Percentiles rank a stretch among this genome's conserved stretches.
These are phyloP conservation scores for Vicugna pacos DNA, from an alignment of 2,113 vertebrate species.

Conservation along the genomic window DNA sequence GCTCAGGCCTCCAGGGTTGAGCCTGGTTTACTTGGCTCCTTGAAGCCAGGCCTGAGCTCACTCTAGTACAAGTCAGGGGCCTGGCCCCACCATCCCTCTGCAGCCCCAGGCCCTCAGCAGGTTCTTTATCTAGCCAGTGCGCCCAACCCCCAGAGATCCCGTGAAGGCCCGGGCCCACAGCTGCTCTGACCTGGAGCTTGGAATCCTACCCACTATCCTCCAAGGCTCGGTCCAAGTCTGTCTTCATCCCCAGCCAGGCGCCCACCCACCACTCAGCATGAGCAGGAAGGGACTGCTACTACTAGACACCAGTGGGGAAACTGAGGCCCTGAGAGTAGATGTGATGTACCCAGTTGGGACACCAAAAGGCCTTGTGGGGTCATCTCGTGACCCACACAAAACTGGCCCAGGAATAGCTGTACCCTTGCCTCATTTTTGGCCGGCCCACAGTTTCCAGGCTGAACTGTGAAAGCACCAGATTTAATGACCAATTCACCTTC, in stretches of 20 bases:
- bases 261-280: background rate
- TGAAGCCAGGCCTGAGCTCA: background rate
- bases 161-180: background rate
- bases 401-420: background rate
- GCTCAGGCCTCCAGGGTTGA: background rate
- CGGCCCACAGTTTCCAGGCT: background rate
- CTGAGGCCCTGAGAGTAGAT: background rate
- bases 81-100: background rate
- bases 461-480: background rate
- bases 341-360: background rate
- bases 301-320: background rate
- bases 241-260: background rate
- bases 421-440: fast-evolving
- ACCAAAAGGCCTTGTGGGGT: background rate
- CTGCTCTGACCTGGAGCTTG: background rate
- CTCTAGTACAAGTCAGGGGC: background rate
- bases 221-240: background rate
- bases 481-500: background rate
- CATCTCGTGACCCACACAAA: background rate
- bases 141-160: background rate
- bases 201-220: background rate
- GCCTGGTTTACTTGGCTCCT: background rate
- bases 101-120: too few relatives aligned
- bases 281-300: background rate
- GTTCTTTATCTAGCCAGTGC: background rate